phyloP scores from a whole-genome alignment of 2,797 vertebrate genomes.

The Psittacula echo region DNA sequence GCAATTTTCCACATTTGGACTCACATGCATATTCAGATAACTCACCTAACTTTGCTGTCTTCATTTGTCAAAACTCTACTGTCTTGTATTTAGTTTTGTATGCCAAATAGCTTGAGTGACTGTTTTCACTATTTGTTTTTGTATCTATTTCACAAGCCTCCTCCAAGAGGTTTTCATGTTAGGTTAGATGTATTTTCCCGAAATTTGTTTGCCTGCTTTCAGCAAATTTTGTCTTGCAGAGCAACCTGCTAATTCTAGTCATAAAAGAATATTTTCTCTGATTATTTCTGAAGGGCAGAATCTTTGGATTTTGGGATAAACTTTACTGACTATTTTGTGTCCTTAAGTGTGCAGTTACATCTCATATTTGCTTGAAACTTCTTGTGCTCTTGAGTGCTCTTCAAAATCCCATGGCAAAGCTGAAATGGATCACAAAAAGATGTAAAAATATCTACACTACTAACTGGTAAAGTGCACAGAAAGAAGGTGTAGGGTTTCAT shows the following conservation, averaged over 20 bases:
- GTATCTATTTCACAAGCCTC: not conserved
- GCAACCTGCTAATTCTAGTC: not conserved
- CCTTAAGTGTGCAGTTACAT: not conserved
- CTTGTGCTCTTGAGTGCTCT: not conserved
- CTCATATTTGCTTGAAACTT: not conserved
- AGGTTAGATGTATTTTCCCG: not conserved
- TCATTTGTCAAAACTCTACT: not conserved
- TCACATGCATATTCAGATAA: not conserved
- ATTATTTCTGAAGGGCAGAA: not conserved
- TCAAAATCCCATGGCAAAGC: not conserved
- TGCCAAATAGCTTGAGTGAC: not conserved
- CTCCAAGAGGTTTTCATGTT: not conserved
- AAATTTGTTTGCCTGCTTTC: not conserved
- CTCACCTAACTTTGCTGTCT: not conserved
- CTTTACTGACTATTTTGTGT: not conserved
- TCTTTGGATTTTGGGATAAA: not conserved
- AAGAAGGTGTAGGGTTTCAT: not conserved
- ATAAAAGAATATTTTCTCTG: not conserved
- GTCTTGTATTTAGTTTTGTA: not conserved
- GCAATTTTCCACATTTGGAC: not conserved
- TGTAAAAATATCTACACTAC: not conserved
- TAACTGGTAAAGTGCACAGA: not conserved
- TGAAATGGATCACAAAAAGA: not conserved
- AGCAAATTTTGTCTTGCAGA: not conserved
- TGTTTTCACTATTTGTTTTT: not conserved